A percentile compares a stretch with the other conserved stretches of the same genome.
These are phyloP conservation scores for Acromyrmex echinatior DNA, from an alignment of 1,140 invertebrate genomes.

Conservation along the genomic window DNA sequence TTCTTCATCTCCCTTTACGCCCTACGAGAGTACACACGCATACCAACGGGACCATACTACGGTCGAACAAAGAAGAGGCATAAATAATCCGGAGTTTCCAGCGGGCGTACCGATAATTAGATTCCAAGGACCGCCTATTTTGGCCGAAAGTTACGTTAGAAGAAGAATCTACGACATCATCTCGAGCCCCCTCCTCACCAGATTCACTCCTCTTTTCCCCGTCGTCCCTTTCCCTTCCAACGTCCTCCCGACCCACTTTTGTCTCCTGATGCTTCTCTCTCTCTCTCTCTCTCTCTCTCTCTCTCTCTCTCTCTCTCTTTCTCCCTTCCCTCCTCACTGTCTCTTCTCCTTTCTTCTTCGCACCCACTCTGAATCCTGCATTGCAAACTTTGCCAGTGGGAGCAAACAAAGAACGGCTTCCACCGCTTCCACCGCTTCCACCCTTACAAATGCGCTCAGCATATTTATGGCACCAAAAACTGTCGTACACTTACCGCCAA, in stretches of 20 bases:
- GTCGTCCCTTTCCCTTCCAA: constrained; percentile 46
- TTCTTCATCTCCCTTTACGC: constrained; percentile 25
- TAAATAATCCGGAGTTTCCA: constrained; percentile 73
- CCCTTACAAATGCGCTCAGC: constrained; percentile 72
- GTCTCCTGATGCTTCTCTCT: constrained; percentile 15
- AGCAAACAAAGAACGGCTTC: constrained; percentile 73
- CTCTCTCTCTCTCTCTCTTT: neutral
- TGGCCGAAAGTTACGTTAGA: constrained; percentile 74
- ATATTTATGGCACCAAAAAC: constrained; percentile 74
- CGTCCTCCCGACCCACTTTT: constrained; percentile 67
- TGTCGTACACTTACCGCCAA: constrained; percentile 62
- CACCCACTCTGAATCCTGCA: constrained; percentile 24
- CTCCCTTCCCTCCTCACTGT: neutral
- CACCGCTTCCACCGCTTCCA: constrained; percentile 66
- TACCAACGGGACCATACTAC: constrained; percentile 48
- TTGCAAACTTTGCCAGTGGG: constrained; percentile 55
- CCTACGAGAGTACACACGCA: constrained; percentile 18
- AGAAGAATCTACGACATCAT: constrained; percentile 66
- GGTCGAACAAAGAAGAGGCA: constrained; percentile 72
- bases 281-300: neutral
- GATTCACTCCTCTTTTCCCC: constrained; percentile 28
- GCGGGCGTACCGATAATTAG: constrained; percentile 75
- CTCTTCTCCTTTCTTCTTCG: constrained; percentile 23
- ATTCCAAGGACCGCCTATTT: constrained; percentile 78
- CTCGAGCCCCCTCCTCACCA: neutral